Evolutionary conservation across 2,797 vertebrate species (phyloP), one percentile per base, ranked within the genome.

Genomic region (Ataeniobius toweri): DNA sequence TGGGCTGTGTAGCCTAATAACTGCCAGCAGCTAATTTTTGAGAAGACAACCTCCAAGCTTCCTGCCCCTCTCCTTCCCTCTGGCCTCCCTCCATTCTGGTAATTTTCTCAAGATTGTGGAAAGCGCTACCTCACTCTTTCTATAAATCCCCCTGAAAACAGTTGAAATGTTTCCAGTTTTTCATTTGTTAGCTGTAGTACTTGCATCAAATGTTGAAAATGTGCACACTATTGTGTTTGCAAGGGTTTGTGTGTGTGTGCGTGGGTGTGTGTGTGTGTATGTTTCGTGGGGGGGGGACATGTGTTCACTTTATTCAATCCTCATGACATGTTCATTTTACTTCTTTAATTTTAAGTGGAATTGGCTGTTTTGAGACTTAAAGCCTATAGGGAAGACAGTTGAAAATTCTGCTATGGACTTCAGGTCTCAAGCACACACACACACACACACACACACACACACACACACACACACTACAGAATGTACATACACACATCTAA

Each of bases 91-190:
- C 83, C 63, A 80, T 84, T 75, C 85, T 88, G 83, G 83, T 89
- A 89, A 91, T 89, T 92, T 90, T 88, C 77, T 41, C 74, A 85
- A 89, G 86, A 85, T 89, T 89, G 86, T 93, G 92, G 92, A 94
- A 93, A 93, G 83, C 76, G 85, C 92, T 92, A 92, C 91, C 92
- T 93, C 92, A 94, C 83, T 71, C 88, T 86, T 87, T 91, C 89
- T 90, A 88, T 91, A 91, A 93, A 71, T 75, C 77, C 76, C 70
- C 70, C 71, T 28, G 76, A 90, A 86, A 89, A 87, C 51, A 48
- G 44, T 69, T 80, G 76, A 90, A 85, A 87, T 77, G 65, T 86
- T 91, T 91, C 86, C 83, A 86, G 48, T 59, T 2, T 71, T 70
- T 79, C 67, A 63, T 83, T 83, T 80, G 61, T 80, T 65, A n/a